Evolutionary conservation across 2,113 vertebrate genomes (phyloP).

Genomic region (Menidia beryllina): DNA sequence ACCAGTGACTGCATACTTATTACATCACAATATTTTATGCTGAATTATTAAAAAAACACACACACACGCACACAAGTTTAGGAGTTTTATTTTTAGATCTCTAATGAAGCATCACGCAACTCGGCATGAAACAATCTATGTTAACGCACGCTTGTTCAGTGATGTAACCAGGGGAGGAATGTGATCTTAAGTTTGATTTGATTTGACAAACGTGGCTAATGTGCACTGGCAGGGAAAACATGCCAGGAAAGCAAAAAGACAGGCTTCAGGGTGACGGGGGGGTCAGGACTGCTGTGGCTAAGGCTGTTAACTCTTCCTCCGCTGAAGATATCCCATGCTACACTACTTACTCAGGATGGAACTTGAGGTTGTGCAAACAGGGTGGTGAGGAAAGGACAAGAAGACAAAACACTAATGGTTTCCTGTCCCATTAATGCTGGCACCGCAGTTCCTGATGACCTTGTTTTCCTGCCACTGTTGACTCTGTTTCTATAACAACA

Average conservation of each 20-base stretch:
- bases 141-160: conserved; percentile 24
- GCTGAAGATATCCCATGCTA: conserved; percentile 2
- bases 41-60: neutral
- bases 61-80: neutral
- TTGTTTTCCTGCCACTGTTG: conserved; percentile 54
- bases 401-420: conserved; percentile 29
- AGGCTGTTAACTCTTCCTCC: conserved; percentile 60
- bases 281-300: conserved; percentile 45
- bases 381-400: conserved; percentile 2
- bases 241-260: conserved; percentile 64
- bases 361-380: neutral
- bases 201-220: conserved; percentile 70
- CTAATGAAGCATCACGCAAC: conserved; percentile 18
- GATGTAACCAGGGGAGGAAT: conserved; percentile 50
- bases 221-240: conserved; percentile 59
- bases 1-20: neutral
- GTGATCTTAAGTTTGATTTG: conserved; percentile 69
- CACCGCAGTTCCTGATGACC: conserved; percentile 30
- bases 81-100: neutral
- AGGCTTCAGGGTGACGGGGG: conserved; percentile 49
- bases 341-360: conserved; percentile 14
- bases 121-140: conserved; percentile 5
- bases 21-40: neutral
- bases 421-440: conserved; percentile 27
- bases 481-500: conserved; percentile 10